Base-by-base conservation (phyloP, 2,888 invertebrate species). In the Lycia hirtaria region DNA sequence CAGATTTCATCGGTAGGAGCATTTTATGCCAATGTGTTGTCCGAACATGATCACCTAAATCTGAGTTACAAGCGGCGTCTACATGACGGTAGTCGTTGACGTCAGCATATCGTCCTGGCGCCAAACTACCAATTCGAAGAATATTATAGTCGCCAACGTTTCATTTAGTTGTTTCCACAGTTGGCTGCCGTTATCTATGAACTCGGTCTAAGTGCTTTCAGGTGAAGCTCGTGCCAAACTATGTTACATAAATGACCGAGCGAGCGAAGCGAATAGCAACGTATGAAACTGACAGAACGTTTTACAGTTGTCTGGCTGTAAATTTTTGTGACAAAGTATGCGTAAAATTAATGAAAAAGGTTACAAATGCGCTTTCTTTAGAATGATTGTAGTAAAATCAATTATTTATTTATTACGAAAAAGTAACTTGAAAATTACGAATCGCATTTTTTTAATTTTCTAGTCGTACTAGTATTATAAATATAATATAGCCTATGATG, bases 81-180 rank as follows among this genome's bases (percentile, higher is more conserved):
- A 41, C 4, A 10, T 5, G 10, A 2, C 10, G 4, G 41, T 5
- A 17, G 28, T 17, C 15, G 10, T 15, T 10, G 41, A 2, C n/a
- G n/a, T n/a, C 12, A 17, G 14, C 15, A 15, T 24, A 26, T 4
- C 15, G 38, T 17, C 2, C 26, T 28, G 28, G 15, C 10, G 26
- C 26, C 41, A 41, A 41, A 41, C 17, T 14, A 4, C 15, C 41
- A n/a, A 28, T 28, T 10, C 10, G 24, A 15, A 15, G 28, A 15
- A 41, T n/a, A n/a, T n/a, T n/a, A n/a, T 28, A 26, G 28, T 41
- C 41, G 26, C 41, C 17, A 9, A 17, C 41, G n/a, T 41, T 41
- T 26, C 41, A 41, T 41, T 41, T 26, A 41, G 41, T 6, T 10
- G 41, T 28, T 41, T 14, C 26, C 26, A 26, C 41, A 0, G n/a